Conservation (phyloP, 2,113 vertebrate genomes). For the Lophura nycthemera region DNA sequence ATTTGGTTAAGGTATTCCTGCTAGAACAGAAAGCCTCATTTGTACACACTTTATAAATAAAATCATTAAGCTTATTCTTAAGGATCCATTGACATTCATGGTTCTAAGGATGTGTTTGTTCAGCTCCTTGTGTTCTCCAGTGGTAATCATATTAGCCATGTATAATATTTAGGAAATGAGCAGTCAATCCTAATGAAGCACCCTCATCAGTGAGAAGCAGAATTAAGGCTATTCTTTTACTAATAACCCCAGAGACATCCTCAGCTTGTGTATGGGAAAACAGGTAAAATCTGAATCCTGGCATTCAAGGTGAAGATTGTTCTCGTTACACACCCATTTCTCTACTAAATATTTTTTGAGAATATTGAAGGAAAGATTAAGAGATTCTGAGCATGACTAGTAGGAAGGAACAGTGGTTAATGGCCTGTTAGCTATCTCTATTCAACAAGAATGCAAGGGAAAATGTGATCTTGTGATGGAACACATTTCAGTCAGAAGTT, state of each 20-base stretch:
- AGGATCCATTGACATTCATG: neutral
- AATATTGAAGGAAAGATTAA: neutral
- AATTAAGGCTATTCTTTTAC: slow-evolving; percentile 66
- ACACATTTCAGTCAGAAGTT: neutral
- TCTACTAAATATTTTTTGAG: neutral
- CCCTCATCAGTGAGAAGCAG: slow-evolving; percentile 39
- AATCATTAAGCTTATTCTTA: slow-evolving; percentile 2
- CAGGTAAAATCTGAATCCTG: slow-evolving; percentile 45
- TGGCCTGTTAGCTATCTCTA: neutral
- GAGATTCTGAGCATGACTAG: neutral
- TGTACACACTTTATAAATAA: neutral
- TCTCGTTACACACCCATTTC: neutral
- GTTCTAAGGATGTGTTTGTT: neutral
- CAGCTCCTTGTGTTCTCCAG: neutral
- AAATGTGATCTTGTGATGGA: neutral
- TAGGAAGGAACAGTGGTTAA: neutral
- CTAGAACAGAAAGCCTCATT: neutral
- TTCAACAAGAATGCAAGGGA: neutral
- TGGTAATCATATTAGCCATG: slow-evolving; percentile 26
- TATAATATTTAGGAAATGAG: slow-evolving; percentile 65
- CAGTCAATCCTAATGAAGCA: slow-evolving; percentile 71
- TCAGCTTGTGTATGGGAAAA: slow-evolving; percentile 57
- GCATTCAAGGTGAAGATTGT: neutral
- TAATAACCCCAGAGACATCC: slow-evolving; percentile 72
- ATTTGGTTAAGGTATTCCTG: neutral